A percentile compares a stretch with the other conserved stretches of the same genome.
Evolutionary conservation across 2,797 vertebrate genomes (phyloP).

Genomic region (Eulemur mongoz): DNA sequence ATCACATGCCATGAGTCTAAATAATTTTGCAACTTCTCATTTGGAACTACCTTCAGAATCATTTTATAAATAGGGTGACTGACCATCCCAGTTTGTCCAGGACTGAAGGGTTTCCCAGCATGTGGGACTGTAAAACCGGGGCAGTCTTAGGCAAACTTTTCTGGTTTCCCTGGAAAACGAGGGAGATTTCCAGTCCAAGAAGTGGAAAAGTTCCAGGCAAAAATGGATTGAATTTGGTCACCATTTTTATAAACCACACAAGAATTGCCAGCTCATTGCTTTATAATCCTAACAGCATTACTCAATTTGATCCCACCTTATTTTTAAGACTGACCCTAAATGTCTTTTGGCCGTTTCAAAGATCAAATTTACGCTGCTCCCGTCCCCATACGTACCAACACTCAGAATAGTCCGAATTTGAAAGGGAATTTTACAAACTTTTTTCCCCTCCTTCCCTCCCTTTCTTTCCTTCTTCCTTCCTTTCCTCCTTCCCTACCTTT

Average conservation of each 20-base stretch:
- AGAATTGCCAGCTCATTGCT: neutral
- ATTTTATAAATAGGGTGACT: neutral
- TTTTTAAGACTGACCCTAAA: neutral
- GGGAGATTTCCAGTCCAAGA: slow-evolving; percentile 4
- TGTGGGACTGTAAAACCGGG: neutral
- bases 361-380: neutral
- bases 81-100: neutral
- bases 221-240: neutral
- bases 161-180: neutral
- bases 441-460: neutral
- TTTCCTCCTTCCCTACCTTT: neutral
- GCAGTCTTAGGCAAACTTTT: neutral
- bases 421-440: neutral
- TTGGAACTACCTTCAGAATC: neutral
- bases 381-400: neutral
- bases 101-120: neutral
- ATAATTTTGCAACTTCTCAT: neutral
- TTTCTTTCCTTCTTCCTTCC: neutral
- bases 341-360: slow-evolving; percentile 7
- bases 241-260: neutral
- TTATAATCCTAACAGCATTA: neutral
- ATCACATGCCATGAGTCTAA: neutral
- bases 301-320: neutral
- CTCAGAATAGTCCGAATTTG: neutral
- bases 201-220: neutral